These are phyloP conservation scores for Malurus elegans DNA, from an alignment of 2,113 vertebrate species.

Conservation along the genomic window DNA sequence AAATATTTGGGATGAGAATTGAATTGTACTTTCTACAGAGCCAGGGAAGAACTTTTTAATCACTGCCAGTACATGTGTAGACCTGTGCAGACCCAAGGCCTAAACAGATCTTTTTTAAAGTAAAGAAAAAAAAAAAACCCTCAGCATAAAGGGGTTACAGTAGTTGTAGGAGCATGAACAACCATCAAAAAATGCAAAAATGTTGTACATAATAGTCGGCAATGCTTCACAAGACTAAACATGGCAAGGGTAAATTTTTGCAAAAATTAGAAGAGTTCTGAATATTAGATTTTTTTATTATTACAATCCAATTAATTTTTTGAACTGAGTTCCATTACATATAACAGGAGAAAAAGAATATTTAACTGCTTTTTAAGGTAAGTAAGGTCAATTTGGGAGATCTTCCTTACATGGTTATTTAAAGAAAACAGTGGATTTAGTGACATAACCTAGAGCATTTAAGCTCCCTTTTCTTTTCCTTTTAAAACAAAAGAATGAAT, in stretches of 20 bases:
- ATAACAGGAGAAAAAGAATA: not conserved
- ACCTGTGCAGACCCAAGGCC: not conserved
- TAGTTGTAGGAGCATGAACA: not conserved
- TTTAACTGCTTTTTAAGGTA: not conserved
- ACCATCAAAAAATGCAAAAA: not conserved
- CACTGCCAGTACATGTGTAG: not conserved
- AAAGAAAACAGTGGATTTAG: not conserved
- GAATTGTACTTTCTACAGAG: not conserved
- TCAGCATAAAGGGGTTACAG: not conserved
- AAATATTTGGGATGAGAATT: not conserved
- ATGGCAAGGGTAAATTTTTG: not conserved
- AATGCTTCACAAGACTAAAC: not conserved
- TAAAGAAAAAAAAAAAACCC: not conserved
- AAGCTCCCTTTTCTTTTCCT: not conserved
- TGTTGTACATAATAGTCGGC: fast-evolving
- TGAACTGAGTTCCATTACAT: not conserved
- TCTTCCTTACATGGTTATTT: not conserved
- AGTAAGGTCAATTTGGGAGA: not conserved
- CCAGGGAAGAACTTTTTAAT: not conserved
- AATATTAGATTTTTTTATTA: not conserved
- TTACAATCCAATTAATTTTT: not conserved
- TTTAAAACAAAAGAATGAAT: not conserved
- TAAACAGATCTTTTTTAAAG: not conserved
- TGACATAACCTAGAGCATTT: not conserved
- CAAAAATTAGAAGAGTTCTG: not conserved